Base-by-base conservation (phyloP, 2,113 vertebrate genomes). In the Rhynchopsitta pachyrhyncha region DNA sequence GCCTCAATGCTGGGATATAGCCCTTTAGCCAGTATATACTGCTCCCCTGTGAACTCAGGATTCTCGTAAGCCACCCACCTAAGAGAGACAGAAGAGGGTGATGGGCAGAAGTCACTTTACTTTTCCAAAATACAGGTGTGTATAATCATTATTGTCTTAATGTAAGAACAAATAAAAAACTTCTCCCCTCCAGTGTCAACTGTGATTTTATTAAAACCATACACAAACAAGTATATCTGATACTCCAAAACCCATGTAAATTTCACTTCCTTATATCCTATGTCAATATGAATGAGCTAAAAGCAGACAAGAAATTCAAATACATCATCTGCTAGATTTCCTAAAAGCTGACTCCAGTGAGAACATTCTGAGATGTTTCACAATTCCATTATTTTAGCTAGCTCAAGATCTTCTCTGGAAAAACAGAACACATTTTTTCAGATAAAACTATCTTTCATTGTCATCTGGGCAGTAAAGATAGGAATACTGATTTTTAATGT, bases 31-130 rank as follows among this genome's bases (percentile, higher is more conserved):
- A 99, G 96, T 60, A 99, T 71, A 20, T 99, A 99, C 64, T 99
- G 97, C 86, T 99, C 99, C 39, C 99, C 99, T 1, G 98, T 98
- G 96, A 99, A 99, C 22, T 98, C 98, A 5, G 99, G 97, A 46
- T 99, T 98, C 96, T 99, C 99, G 92, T 99, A 99, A 24, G 98
- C 98, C 90, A 99, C 98, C 99, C 99, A 99, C 28, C 99, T 99
- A 92, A 73, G 78, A 94, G 59, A 91, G 75, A 88, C 13, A 49
- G 13, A 85, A 71, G 10, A 92, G 11, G 17, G 57, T 7, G 7
- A 57, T 35, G 28, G 31, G n/a, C 35, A 78, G 17, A 79, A 33
- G n/a, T 57, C 68, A 70, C 37, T 60, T 16, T 59, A n/a, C 31
- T 73, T 59, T 80, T 41, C 44, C 76, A 84, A 75, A 83, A 79